Evolutionary conservation across 2,888 invertebrate genomes (phyloP).

Genomic region (Cantharis rustica): DNA sequence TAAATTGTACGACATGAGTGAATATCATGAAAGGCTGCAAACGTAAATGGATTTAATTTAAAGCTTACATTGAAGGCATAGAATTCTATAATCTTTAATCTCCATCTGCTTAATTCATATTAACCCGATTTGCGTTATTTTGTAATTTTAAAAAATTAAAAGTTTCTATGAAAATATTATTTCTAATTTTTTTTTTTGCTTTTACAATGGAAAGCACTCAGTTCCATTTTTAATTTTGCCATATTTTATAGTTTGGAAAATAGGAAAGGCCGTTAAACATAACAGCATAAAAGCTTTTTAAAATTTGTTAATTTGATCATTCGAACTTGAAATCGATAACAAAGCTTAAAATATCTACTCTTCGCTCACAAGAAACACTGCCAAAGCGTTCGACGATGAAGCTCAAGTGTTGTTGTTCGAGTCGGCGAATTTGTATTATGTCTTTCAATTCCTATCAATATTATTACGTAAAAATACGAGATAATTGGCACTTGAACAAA

Average conservation of each 20-base stretch:
- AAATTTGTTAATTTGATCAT: neutral
- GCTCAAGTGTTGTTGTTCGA: no score
- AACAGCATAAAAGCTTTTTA: neutral
- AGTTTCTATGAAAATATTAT: neutral
- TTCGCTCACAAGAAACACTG: no score
- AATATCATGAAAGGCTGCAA: conserved; percentile 20
- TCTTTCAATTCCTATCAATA: no score
- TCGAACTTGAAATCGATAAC: no score
- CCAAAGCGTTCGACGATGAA: no score
- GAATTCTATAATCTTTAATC: neutral
- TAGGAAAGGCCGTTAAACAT: neutral
- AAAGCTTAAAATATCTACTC: no score
- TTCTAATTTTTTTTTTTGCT: neutral
- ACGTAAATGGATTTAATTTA: neutral
- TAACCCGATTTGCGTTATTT: neutral
- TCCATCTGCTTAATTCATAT: neutral
- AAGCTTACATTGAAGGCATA: neutral
- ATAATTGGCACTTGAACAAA: no score
- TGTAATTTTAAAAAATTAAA: neutral
- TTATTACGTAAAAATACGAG: no score
- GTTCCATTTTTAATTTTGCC: neutral
- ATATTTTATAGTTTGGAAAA: neutral
- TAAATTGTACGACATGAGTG: conserved; percentile 13
- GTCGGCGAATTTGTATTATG: no score
- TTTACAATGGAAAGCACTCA: neutral